Base-by-base conservation (phyloP, 2,888 invertebrate species). In the Meta bourneti region DNA sequence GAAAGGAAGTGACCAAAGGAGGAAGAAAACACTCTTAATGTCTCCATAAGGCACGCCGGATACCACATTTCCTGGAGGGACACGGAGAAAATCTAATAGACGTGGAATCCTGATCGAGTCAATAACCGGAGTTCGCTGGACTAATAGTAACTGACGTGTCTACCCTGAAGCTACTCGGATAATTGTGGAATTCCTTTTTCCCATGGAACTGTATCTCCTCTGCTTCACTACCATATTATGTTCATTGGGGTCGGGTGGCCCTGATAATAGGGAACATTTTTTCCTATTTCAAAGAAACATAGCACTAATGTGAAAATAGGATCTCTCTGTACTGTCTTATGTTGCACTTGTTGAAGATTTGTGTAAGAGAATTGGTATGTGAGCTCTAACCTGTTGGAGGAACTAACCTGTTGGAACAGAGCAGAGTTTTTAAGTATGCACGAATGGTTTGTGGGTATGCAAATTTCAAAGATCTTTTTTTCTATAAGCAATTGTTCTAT, bases 41-140 rank as follows among this genome's bases (percentile, higher is more conserved):
- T 52, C 74, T 86, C 75, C 48, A 48, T 54, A 75, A 48, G 84
- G 69, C 61, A 7, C 1, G n/a, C 11, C 81, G 88, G 72, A 88
- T 75, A 75, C 81, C 69, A n/a, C 75, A 74, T 88, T 80, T 81
- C 88, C 81, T 75, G 61, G 9, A 54, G 75, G 51, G 87, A 87
- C 72, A 51, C 51, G 81, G 48, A 69, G 49, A 81, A 79, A 88
- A 88, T 88, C 81, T 88, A 88, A 88, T 88, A 88, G 88, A 88
- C 72, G 74, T 51, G 81, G 88, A 88, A 81, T 88, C 88, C 61
- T 88, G 88, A 88, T 88, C 81, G 88, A 88, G 88, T 88, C 88
- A 88, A 88, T 88, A 88, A 88, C 81, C 74, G 81, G 81, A 88
- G 75, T 75, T 54, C 72, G 16, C 52, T 19, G 70, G 71, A 80